A percentile compares a stretch with the other conserved stretches of the same genome.
Conservation (phyloP, 2,888 invertebrate genomes). For the Incurvaria masculella region DNA sequence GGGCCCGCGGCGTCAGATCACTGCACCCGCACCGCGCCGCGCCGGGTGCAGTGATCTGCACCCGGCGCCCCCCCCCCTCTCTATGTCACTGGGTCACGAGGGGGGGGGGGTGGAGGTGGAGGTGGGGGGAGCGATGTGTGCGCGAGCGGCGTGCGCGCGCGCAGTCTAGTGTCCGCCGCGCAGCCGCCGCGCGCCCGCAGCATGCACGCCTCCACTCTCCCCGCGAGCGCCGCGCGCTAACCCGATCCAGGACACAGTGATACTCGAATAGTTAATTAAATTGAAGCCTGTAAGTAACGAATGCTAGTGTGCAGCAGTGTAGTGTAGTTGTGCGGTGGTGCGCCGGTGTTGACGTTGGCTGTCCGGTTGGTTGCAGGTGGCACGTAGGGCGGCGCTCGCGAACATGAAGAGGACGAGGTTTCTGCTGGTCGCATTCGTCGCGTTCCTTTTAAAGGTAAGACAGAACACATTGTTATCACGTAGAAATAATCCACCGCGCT, state of each 20-base stretch:
- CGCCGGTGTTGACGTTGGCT: constrained; percentile 23
- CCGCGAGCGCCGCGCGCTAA: constrained; percentile 24
- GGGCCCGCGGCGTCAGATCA: neutral
- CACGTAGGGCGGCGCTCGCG: constrained; percentile 37
- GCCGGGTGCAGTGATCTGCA: neutral
- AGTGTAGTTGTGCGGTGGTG: no score
- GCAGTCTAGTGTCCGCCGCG: constrained; percentile 41
- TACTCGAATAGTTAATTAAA: no score
- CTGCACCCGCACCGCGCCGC: neutral
- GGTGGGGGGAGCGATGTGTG: constrained; percentile 12
- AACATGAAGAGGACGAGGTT: constrained; percentile 51
- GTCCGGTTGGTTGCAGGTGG: constrained; percentile 45
- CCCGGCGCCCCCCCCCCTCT: neutral
- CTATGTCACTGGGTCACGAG: constrained; percentile 16
- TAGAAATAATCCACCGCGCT: no score
- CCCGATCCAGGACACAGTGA: no score
- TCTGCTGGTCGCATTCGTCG: constrained; percentile 41
- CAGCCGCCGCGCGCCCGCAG: constrained; percentile 35
- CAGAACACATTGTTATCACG: no score
- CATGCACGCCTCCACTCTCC: constrained; percentile 27
- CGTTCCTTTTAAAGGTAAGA: constrained; percentile 49
- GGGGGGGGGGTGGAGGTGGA: constrained; percentile 20
- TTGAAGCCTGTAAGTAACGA: no score
- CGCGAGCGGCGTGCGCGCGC: constrained; percentile 17
- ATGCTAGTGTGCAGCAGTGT: no score